Percentiles rank a stretch among this genome's conserved stretches.
Evolutionary conservation across 2,888 invertebrate genomes (phyloP).

Genomic region (Lasius platythorax): DNA sequence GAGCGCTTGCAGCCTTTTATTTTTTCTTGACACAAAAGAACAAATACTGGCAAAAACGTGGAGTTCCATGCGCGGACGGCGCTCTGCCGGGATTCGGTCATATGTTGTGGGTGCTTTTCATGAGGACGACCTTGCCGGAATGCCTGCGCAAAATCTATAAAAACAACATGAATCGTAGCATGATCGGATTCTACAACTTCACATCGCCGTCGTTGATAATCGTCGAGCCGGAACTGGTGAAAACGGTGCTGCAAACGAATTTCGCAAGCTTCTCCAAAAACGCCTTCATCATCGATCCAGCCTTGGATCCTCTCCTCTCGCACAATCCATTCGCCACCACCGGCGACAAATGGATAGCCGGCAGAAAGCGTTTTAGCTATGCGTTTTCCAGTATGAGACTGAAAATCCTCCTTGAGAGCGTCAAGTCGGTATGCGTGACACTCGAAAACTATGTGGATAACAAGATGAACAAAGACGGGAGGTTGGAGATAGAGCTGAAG

Average conservation of each 20-base stretch:
- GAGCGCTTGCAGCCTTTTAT: neutral
- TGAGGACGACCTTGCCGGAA: conserved; percentile 14
- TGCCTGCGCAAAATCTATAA: conserved; percentile 41
- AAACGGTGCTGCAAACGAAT: conserved; percentile 71
- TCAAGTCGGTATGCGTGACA: conserved; percentile 69
- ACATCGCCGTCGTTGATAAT: conserved; percentile 70
- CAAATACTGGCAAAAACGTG: conserved; percentile 65
- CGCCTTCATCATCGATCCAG: conserved; percentile 53
- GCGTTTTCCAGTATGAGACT: conserved; percentile 68
- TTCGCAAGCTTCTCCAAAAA: conserved; percentile 76
- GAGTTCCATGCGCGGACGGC: conserved; percentile 52
- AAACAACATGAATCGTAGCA: neutral
- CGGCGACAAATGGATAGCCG: conserved; percentile 71
- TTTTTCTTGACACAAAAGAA: conserved; percentile 14
- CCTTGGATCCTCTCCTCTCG: conserved; percentile 70
- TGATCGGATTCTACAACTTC: conserved; percentile 57
- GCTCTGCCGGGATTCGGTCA: conserved; percentile 62
- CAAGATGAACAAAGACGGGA: conserved; percentile 3
- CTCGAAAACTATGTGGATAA: conserved; percentile 62
- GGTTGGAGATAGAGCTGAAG: conserved; percentile 68
- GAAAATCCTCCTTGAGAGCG: conserved; percentile 72
- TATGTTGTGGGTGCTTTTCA: conserved; percentile 30
- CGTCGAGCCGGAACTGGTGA: conserved; percentile 76
- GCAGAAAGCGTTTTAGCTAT: conserved; percentile 41
- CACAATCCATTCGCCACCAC: conserved; percentile 75